Evolutionary conservation across 2,113 vertebrate species (phyloP).

Genomic region (Microtus montanus): DNA sequence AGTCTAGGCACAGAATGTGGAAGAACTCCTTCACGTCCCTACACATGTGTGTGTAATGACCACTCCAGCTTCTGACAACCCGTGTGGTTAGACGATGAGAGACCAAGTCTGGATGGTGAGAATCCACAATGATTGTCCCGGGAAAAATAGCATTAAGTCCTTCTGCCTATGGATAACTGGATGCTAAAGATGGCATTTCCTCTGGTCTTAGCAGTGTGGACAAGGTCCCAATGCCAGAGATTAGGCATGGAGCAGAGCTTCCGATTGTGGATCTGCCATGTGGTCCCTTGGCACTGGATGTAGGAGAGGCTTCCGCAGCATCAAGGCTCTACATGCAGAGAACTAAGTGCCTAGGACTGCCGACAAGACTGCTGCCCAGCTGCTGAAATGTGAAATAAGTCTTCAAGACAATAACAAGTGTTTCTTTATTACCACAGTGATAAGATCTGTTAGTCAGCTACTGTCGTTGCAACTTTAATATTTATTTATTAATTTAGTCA

Average conservation of each 20-base stretch:
- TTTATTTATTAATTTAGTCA: too few species aligned
- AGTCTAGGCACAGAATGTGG: not conserved
- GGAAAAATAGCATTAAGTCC: fast-evolving
- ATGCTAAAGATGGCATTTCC: not conserved
- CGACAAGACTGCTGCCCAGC: not conserved
- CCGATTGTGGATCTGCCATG: not conserved
- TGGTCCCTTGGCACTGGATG: not conserved
- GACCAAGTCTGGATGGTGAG: not conserved
- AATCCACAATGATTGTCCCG: not conserved
- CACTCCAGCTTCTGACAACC: not conserved
- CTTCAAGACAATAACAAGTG: not conserved
- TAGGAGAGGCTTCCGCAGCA: not conserved
- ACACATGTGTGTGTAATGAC: not conserved
- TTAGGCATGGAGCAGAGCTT: not conserved
- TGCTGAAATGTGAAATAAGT: constrained; percentile 14
- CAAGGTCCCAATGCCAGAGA: not conserved
- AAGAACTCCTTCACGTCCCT: not conserved
- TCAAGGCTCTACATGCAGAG: not conserved
- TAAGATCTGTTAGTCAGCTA: not conserved
- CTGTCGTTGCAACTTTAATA: not conserved
- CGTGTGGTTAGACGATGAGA: not conserved
- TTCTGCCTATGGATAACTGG: not conserved
- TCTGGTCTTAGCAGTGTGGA: not conserved
- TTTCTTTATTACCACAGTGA: constrained; percentile 32
- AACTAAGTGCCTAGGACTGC: not conserved